Evolutionary conservation across 2,888 invertebrate genomes (phyloP).

Genomic region (Salpingus planirostris): DNA sequence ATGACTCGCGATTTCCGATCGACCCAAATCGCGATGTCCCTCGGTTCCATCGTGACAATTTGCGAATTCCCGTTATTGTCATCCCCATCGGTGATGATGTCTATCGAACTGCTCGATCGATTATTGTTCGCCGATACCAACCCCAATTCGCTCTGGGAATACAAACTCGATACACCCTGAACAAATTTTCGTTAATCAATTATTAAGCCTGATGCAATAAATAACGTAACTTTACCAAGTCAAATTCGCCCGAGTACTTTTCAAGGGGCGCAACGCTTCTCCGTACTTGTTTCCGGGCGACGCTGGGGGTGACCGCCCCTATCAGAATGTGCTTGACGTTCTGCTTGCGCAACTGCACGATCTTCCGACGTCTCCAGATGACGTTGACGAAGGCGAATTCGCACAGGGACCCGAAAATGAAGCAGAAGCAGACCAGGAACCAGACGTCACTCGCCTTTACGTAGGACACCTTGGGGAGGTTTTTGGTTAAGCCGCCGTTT

Average conservation of each 20-base stretch:
- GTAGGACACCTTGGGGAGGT: conserved; percentile 80
- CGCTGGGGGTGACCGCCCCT: conserved; percentile 70
- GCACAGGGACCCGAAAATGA: conserved; percentile 70
- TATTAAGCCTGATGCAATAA: too few species aligned
- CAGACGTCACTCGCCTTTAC: conserved; percentile 86
- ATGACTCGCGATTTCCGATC: conserved; percentile 68
- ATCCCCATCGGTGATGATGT: too few species aligned
- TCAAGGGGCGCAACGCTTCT: too few species aligned
- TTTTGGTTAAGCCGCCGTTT: conserved; percentile 76
- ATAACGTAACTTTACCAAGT: too few species aligned
- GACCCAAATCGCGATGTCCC: conserved; percentile 82
- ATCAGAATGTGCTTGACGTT: conserved; percentile 72
- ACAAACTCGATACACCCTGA: too few species aligned
- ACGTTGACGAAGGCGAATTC: not conserved
- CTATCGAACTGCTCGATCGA: too few species aligned
- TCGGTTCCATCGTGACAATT: conserved; percentile 73
- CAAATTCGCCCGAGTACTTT: too few species aligned
- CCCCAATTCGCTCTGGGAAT: too few species aligned
- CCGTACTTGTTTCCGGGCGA: conserved; percentile 62
- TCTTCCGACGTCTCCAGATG: conserved; percentile 4
- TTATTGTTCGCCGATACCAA: too few species aligned
- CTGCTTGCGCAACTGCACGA: conserved; percentile 23
- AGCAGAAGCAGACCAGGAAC: conserved; percentile 77
- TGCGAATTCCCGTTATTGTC: too few species aligned
- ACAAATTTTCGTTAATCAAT: too few species aligned